These are phyloP conservation scores for Sicus ferrugineus DNA, from an alignment of 2,888 invertebrate genomes.

Conservation along the genomic window DNA sequence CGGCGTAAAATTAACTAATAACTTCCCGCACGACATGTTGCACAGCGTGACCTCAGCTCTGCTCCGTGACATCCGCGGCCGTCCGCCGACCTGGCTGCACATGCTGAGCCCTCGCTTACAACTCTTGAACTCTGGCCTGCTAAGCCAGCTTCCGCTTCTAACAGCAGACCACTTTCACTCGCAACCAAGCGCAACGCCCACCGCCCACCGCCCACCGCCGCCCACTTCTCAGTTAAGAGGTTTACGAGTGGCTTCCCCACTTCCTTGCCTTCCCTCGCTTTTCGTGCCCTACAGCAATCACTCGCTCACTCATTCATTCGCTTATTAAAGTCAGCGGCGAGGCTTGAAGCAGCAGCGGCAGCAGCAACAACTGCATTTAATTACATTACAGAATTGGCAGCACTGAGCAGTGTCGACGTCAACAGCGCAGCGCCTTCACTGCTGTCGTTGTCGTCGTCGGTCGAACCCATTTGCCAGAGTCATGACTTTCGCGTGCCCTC, in stretches of 20 bases:
- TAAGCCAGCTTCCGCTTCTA: conserved; percentile 19
- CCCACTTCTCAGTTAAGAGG: conserved; percentile 27
- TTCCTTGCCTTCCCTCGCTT: conserved; percentile 2
- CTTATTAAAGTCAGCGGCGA: conserved; percentile 4
- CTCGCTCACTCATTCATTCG: not conserved
- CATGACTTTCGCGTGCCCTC: conserved; percentile 16
- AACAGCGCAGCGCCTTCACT: not conserved
- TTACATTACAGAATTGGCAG: conserved; percentile 31
- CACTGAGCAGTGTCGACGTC: not conserved
- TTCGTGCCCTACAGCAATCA: not conserved
- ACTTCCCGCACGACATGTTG: not conserved
- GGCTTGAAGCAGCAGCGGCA: not conserved
- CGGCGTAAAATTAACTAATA: not conserved
- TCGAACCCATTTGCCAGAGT: conserved; percentile 23
- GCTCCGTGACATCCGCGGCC: not conserved
- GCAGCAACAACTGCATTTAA: conserved; percentile 17
- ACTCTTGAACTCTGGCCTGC: conserved; percentile 28
- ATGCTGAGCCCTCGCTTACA: conserved; percentile 21
- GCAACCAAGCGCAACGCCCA: not conserved
- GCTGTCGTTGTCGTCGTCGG: not conserved
- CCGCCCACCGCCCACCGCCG: not conserved
- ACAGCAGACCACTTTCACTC: conserved; percentile 17
- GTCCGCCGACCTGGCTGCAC: conserved; percentile 23
- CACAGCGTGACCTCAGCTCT: not conserved
- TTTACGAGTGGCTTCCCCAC: conserved; percentile 26